phyloP scores from a whole-genome alignment of 2,888 invertebrate genomes.

The Hirtodrosophila alboralis region DNA sequence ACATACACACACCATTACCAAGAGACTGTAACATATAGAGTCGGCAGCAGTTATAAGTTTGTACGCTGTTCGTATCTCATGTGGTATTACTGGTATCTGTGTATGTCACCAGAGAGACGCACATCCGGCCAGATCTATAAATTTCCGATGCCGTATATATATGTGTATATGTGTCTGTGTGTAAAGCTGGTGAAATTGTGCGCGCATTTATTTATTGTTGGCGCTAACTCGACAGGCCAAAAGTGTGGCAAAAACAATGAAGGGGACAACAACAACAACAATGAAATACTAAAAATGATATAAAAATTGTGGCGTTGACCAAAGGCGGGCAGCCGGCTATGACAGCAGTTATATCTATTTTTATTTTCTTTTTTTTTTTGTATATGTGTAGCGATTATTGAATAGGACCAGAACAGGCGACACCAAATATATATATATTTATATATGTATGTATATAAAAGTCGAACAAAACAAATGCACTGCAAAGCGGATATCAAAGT shows the following conservation, averaged over 20 bases:
- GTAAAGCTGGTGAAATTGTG: conserved; percentile 53
- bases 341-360: conserved; percentile 50
- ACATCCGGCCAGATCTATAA: conserved; percentile 74
- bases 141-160: conserved; percentile 50
- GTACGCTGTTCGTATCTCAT: conserved; percentile 46
- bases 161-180: conserved; percentile 8
- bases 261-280: conserved; percentile 32
- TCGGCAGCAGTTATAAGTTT: conserved; percentile 42
- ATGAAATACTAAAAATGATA: conserved; percentile 66
- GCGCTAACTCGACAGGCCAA: conserved; percentile 71
- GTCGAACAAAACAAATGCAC: conserved; percentile 41
- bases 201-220: conserved; percentile 75
- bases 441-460: no score
- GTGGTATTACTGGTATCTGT: conserved; percentile 52
- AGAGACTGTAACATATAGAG: conserved; percentile 27
- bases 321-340: conserved; percentile 39
- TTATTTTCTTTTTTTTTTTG: conserved; percentile 28
- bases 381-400: conserved; percentile 63
- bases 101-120: conserved; percentile 73
- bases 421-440: conserved; percentile 27
- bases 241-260: conserved; percentile 59
- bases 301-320: conserved; percentile 63
- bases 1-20: no score
- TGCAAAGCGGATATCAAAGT: conserved; percentile 75
- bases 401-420: conserved; percentile 47